Base-by-base conservation (phyloP, 2,888 invertebrate species). In the Tetanocera ferruginea region DNA sequence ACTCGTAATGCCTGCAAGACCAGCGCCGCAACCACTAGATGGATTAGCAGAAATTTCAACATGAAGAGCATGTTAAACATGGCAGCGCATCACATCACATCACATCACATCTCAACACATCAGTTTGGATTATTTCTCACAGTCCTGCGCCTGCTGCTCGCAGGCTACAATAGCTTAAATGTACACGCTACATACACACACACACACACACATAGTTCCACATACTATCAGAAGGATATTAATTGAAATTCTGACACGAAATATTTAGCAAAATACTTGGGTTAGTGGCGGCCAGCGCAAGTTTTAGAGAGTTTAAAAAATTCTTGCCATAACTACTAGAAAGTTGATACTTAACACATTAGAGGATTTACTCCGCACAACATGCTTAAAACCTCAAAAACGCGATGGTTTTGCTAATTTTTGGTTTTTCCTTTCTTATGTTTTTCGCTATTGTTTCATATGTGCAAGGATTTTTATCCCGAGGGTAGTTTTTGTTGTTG, bases 31-130 rank as follows among this genome's bases (percentile, higher is more conserved):
- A 31, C 64, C 28, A 64, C 64, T 14, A 31, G 34, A 25, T n/a
- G 17, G 64, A 64, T 64, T 34, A 64, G 64, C 64, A 64, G 17
- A 31, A 31, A 31, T 49, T 52, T 52, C 3, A 70, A 52, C 72
- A 72, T 57, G 57, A 57, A 72, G 49, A n/a, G 34, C 60, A 57
- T 69, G 69, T 49, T 69, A 76, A 69, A 64, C 51, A 55, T 55
- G 62, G 64, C 74, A 43, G 11, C 43, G 43, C 43, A 43, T 43
- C 43, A 2, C 43, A 43, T 11, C 43, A 11, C 43, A 43, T 43
- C 43, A 14, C 31, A 31, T 31, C 31, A 3, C 31, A 31, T 3
- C 31, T 31, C 43, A 37, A 6, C 37, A 37, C 9, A 37, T 37
- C 37, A 37, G 6, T 5, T 37, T 8, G 8, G 37, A 37, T 37